Percentiles rank a stretch among this genome's conserved stretches.
Conservation (phyloP, 2,888 invertebrate species). For the Oegoconia quadripuncta region DNA sequence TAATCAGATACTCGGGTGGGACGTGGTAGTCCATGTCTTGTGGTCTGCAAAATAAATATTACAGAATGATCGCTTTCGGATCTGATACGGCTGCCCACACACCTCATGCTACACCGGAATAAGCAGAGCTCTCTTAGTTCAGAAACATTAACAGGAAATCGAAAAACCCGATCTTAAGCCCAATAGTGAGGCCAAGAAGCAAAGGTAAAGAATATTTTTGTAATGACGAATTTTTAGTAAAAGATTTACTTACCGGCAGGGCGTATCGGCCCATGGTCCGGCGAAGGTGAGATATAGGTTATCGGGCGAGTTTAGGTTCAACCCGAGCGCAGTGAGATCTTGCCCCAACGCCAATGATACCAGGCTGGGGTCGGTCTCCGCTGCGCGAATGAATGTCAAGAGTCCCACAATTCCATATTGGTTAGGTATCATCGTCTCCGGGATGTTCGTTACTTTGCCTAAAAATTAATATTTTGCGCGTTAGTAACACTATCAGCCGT, state of each 20-base stretch:
- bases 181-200: too few species aligned
- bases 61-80: not conserved
- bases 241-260: slow-evolving; percentile 84
- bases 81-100: too few species aligned
- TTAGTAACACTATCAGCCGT: too few species aligned
- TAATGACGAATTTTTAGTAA: too few species aligned
- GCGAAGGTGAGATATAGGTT: slow-evolving; percentile 99
- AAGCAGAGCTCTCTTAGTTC: too few species aligned
- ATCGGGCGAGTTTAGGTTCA: slow-evolving; percentile 99
- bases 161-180: too few species aligned
- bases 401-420: slow-evolving; percentile 99
- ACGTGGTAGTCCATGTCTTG: slow-evolving; percentile 99
- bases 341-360: slow-evolving; percentile 98
- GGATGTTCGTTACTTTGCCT: slow-evolving; percentile 99
- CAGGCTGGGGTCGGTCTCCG: slow-evolving; percentile 97
- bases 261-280: slow-evolving; percentile 99
- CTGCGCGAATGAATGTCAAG: slow-evolving; percentile 97
- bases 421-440: slow-evolving; percentile 98
- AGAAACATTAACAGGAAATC: too few species aligned
- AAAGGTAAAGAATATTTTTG: too few species aligned
- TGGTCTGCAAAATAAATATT: slow-evolving; percentile 80
- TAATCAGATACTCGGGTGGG: slow-evolving; percentile 99
- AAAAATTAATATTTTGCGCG: slow-evolving; percentile 26
- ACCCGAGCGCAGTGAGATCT: slow-evolving; percentile 97
- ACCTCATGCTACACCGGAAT: too few species aligned